phyloP scores from a whole-genome alignment of 2,797 vertebrate species.

The Cyclopterus lumpus region DNA sequence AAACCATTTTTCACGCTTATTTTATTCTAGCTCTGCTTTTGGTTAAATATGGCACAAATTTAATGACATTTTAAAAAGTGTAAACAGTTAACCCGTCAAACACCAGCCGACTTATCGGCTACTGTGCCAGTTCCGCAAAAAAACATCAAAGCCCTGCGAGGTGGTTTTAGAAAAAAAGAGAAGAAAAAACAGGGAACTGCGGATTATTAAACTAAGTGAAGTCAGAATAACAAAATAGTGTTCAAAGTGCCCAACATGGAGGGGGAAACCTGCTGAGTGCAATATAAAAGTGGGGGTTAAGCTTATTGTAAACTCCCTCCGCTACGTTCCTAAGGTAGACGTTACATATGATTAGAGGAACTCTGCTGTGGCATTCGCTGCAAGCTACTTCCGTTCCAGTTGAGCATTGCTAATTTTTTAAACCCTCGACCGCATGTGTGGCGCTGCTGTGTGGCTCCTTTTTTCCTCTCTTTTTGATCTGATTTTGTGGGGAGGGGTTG shows the following conservation, averaged over 20 bases:
- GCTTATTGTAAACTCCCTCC: slow-evolving; percentile 88
- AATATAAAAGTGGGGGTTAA: slow-evolving; percentile 90
- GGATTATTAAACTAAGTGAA: slow-evolving; percentile 85
- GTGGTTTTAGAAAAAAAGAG: slow-evolving; percentile 30
- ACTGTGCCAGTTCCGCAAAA: slow-evolving; percentile 45
- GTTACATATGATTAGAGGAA: slow-evolving; percentile 86
- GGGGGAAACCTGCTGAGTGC: slow-evolving; percentile 86
- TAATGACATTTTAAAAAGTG: slow-evolving; percentile 23
- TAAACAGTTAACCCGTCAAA: slow-evolving; percentile 47
- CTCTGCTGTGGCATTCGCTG: slow-evolving; percentile 83
- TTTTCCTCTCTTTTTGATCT: slow-evolving; percentile 72
- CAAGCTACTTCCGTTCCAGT: slow-evolving; percentile 87
- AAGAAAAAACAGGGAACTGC: slow-evolving; percentile 62
- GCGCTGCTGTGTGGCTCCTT: slow-evolving; percentile 70
- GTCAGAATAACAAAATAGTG: slow-evolving; percentile 88
- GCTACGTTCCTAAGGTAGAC: slow-evolving; percentile 85
- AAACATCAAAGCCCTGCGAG: slow-evolving; percentile 70
- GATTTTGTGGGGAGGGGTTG: slow-evolving; percentile 50
- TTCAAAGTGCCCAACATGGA: slow-evolving; percentile 88
- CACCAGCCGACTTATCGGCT: slow-evolving; percentile 39
- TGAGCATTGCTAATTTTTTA: slow-evolving; percentile 88
- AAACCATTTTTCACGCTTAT: slow-evolving; percentile 66
- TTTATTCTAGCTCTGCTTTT: slow-evolving; percentile 21
- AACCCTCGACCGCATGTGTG: slow-evolving; percentile 82
- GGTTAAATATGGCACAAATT: neutral